Conservation (phyloP, 1,140 invertebrate genomes). For the Brachionus calyciflorus region DNA sequence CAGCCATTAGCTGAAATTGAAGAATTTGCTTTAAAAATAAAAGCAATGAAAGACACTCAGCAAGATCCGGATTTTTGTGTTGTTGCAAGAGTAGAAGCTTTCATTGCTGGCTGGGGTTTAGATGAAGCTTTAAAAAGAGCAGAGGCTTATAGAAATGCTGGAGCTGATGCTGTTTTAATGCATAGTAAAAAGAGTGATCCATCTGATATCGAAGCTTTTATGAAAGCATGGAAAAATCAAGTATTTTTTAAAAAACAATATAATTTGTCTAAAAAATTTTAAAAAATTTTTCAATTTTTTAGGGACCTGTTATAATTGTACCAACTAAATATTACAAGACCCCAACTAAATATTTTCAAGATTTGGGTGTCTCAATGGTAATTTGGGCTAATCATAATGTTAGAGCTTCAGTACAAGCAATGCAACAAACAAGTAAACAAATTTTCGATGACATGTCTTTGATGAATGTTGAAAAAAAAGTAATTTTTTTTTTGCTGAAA, state of each 20-base stretch:
- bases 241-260: slow-evolving; percentile 6
- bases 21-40: slow-evolving; percentile 60
- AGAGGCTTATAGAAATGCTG: slow-evolving; percentile 61
- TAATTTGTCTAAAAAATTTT: background rate
- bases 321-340: slow-evolving; percentile 63
- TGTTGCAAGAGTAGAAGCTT: slow-evolving; percentile 62
- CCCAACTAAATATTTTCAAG: slow-evolving; percentile 58
- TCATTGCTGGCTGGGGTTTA: slow-evolving; percentile 62
- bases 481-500: slow-evolving; percentile 48
- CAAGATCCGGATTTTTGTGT: slow-evolving; percentile 62
- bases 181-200: slow-evolving; percentile 62
- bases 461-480: slow-evolving; percentile 57
- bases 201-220: slow-evolving; percentile 61
- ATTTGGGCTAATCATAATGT: slow-evolving; percentile 64
- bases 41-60: slow-evolving; percentile 63
- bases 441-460: slow-evolving; percentile 59
- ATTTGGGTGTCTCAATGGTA: slow-evolving; percentile 60
- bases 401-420: slow-evolving; percentile 58
- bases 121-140: slow-evolving; percentile 61
- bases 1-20: slow-evolving; percentile 62
- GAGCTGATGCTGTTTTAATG: slow-evolving; percentile 62
- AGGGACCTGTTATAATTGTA: slow-evolving; percentile 62
- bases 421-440: slow-evolving; percentile 56
- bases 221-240: slow-evolving; percentile 61
- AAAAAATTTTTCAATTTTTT: slow-evolving; percentile 48